These are phyloP conservation scores for Tuta absoluta DNA, from an alignment of 2,888 invertebrate genomes.

Conservation along the genomic window DNA sequence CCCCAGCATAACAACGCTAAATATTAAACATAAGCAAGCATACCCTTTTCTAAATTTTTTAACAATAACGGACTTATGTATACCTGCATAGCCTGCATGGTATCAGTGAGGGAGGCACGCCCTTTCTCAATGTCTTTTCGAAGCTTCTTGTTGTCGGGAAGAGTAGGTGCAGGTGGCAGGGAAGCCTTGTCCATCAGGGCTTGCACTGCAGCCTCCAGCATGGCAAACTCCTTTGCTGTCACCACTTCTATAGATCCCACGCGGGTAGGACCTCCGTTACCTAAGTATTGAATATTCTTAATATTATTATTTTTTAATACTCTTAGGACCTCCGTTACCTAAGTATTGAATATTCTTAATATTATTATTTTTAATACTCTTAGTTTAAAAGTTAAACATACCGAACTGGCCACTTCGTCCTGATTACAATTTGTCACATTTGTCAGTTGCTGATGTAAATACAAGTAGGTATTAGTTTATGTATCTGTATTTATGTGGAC, in stretches of 20 bases:
- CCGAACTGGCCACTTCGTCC: too few species aligned
- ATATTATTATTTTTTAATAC: not conserved
- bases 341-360: not conserved
- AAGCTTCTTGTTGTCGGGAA: slow-evolving; percentile 61
- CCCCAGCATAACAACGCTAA: too few species aligned
- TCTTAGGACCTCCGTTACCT: not conserved
- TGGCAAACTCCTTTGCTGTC: slow-evolving; percentile 58
- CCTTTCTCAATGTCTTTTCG: slow-evolving; percentile 53
- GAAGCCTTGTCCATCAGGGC: slow-evolving; percentile 44
- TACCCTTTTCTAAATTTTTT: too few species aligned
- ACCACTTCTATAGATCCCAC: slow-evolving; percentile 64
- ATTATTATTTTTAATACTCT: not conserved
- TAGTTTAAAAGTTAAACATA: too few species aligned
- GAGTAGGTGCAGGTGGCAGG: slow-evolving; percentile 48
- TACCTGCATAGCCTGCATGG: slow-evolving; percentile 51
- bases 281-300: not conserved
- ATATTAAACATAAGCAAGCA: too few species aligned
- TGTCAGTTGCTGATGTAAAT: too few species aligned
- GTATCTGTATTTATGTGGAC: too few species aligned
- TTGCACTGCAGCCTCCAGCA: slow-evolving; percentile 49
- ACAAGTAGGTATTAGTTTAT: too few species aligned
- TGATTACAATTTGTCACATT: too few species aligned
- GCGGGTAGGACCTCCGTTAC: slow-evolving; percentile 30
- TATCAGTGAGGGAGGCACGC: slow-evolving; percentile 60
- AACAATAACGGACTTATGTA: too few species aligned